A percentile compares a stretch with the other conserved stretches of the same genome.
Conservation (phyloP, 2,113 vertebrate species). For the Nothocercus nigrocapillus region DNA sequence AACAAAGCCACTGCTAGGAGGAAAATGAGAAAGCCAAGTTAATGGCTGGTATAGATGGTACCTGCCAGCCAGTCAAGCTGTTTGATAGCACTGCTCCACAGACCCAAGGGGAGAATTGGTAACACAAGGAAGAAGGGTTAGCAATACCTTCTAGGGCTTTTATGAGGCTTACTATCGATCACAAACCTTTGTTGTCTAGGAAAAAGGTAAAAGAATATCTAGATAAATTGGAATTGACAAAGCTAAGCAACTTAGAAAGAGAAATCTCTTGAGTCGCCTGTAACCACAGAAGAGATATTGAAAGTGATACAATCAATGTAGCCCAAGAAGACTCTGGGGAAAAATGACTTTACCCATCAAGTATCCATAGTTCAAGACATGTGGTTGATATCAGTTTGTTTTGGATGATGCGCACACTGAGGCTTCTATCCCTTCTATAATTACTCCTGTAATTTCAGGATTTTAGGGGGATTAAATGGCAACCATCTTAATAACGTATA, state of each 20-base stretch:
- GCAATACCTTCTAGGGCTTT: conserved; percentile 47
- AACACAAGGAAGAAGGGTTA: conserved; percentile 30
- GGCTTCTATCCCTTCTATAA: not conserved
- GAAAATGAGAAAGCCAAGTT: not conserved
- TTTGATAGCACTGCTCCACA: not conserved
- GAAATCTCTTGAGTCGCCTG: conserved; percentile 67
- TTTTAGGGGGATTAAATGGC: not conserved
- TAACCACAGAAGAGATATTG: conserved; percentile 79
- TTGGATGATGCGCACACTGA: not conserved
- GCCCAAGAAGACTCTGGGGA: conserved; percentile 29
- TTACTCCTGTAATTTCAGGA: not conserved
- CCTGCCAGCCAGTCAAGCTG: not conserved
- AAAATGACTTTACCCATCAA: conserved; percentile 70
- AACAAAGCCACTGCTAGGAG: not conserved
- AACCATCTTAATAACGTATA: not conserved
- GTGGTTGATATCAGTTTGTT: conserved; percentile 25
- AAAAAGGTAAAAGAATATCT: conserved; percentile 76
- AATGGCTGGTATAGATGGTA: not conserved
- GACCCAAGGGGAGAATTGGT: not conserved
- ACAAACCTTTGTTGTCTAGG: conserved; percentile 66
- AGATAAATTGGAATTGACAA: conserved; percentile 82
- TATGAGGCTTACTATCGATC: conserved; percentile 54
- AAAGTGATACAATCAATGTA: conserved; percentile 75
- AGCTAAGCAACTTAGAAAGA: conserved; percentile 71
- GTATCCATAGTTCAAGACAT: conserved; percentile 1